Conservation (phyloP, 1,140 invertebrate genomes). For the Rhagoletis zephyria region DNA sequence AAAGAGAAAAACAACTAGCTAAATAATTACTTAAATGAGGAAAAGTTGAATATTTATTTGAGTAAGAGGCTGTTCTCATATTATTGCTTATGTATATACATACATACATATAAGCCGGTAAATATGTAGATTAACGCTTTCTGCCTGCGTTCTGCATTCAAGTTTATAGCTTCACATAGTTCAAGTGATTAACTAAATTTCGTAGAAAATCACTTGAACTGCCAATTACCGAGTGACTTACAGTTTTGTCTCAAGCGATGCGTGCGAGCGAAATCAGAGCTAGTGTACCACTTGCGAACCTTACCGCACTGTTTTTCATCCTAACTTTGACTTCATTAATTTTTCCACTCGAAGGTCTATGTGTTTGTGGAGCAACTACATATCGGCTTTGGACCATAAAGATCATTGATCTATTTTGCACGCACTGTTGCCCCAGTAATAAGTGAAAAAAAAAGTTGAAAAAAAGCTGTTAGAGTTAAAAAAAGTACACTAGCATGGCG, state of each 20-base stretch:
- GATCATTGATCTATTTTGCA: constrained; percentile 52
- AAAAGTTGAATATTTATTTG: not conserved
- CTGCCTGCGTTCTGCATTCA: not conserved
- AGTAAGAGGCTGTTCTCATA: not conserved
- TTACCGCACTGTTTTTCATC: too few species aligned
- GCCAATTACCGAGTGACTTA: not conserved
- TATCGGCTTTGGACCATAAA: constrained; percentile 38
- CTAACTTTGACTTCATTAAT: not conserved
- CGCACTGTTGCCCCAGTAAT: constrained; percentile 11
- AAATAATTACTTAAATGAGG: constrained; percentile 10
- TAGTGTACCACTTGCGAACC: not conserved
- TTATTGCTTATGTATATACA: not conserved
- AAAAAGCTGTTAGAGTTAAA: not conserved
- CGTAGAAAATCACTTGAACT: constrained; percentile 8
- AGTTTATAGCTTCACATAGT: not conserved
- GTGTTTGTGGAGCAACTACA: not conserved
- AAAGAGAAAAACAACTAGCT: not conserved
- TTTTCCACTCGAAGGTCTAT: too few species aligned
- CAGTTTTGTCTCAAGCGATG: constrained; percentile 1
- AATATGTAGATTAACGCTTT: not conserved
- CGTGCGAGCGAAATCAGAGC: not conserved
- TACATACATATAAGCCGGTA: not conserved
- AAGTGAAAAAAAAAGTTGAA: not conserved
- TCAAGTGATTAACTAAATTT: not conserved
- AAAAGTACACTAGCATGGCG: not conserved